Evolutionary conservation across 2,888 invertebrate genomes (phyloP).

Genomic region (Nephrotoma flavescens): DNA sequence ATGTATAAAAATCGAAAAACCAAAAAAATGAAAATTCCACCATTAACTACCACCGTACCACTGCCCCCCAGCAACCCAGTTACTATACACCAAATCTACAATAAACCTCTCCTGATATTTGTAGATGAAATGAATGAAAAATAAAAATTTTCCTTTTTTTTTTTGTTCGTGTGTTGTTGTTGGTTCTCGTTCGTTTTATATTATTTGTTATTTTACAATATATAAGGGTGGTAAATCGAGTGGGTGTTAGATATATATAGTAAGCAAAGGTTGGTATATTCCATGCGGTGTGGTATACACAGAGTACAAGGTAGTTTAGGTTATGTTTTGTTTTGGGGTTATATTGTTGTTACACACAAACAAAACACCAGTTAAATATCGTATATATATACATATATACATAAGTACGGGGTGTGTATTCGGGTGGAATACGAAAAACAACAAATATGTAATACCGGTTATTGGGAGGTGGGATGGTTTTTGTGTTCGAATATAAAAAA

Average conservation of each 20-base stretch:
- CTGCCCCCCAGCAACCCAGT: neutral
- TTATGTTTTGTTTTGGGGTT: neutral
- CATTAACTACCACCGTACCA: neutral
- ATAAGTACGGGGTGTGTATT: neutral
- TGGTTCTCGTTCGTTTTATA: neutral
- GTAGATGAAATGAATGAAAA: constrained; percentile 4
- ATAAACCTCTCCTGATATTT: neutral
- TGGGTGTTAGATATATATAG: neutral
- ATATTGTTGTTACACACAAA: neutral
- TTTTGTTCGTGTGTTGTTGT: neutral
- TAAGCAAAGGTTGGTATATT: neutral
- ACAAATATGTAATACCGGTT: neutral
- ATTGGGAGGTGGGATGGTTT: neutral
- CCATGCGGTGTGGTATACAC: neutral
- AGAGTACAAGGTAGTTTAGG: neutral
- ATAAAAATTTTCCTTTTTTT: neutral
- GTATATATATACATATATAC: neutral
- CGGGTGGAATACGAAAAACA: neutral
- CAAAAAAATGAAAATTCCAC: neutral
- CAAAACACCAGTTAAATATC: neutral
- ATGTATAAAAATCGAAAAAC: neutral
- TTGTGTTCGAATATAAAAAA: neutral
- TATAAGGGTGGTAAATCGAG: neutral
- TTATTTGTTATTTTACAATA: neutral
- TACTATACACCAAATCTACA: neutral